phyloP scores from a whole-genome alignment of 2,797 vertebrate genomes.

The Gymnothorax javanicus region DNA sequence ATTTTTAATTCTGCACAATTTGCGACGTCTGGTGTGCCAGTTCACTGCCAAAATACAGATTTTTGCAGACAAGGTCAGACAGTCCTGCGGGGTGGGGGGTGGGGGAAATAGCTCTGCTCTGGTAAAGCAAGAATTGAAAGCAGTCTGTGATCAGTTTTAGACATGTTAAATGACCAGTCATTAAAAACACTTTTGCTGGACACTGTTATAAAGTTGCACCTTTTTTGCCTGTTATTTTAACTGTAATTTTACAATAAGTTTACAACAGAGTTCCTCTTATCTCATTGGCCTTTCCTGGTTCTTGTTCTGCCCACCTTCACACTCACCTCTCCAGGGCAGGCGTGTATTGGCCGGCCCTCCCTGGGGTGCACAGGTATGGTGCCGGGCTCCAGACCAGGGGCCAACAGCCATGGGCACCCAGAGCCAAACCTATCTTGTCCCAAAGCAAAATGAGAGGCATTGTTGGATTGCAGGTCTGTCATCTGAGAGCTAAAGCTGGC shows the following conservation, averaged over 20 bases:
- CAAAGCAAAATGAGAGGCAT: conserved; percentile 52
- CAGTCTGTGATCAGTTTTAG: not conserved
- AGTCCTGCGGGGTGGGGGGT: no score
- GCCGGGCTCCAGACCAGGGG: conserved; percentile 19
- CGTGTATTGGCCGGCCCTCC: not conserved
- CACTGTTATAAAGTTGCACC: not conserved
- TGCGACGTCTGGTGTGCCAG: no score
- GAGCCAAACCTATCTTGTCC: conserved; percentile 40
- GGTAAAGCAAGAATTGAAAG: not conserved
- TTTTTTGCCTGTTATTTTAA: no score
- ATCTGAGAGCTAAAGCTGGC: conserved; percentile 45
- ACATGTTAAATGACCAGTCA: not conserved
- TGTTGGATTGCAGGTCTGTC: conserved; percentile 58
- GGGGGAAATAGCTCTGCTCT: no score
- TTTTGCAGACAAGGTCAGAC: no score
- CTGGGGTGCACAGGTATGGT: conserved; percentile 15
- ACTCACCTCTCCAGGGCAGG: no score
- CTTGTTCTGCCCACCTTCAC: no score
- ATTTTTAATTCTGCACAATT: no score
- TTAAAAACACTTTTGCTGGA: not conserved
- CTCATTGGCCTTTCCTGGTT: no score
- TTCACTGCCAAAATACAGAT: no score
- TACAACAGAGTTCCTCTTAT: no score
- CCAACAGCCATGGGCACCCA: conserved; percentile 45
- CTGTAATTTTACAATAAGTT: no score